Percentiles rank a stretch among this genome's conserved stretches.
Evolutionary conservation across 2,113 vertebrate species (phyloP).

Genomic region (Setophaga kirtlandii): DNA sequence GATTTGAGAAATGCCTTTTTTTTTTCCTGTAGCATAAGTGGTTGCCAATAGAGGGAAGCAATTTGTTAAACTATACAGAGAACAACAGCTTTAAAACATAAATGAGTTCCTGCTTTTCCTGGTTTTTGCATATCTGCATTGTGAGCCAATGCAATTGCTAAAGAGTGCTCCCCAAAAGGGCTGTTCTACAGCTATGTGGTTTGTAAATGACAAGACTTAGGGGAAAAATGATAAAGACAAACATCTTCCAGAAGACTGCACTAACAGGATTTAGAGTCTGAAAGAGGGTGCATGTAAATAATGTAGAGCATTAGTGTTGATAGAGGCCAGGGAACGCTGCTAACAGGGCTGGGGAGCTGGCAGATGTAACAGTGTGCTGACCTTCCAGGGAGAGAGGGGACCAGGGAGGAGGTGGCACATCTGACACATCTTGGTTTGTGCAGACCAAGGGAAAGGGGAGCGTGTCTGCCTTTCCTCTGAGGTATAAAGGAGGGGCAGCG

Average conservation of each 20-base stretch:
- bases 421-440: not conserved
- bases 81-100: not conserved
- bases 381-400: accelerated
- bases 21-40: not conserved
- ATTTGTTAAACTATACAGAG: constrained; percentile 8
- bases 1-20: constrained; percentile 17
- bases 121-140: not conserved
- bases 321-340: not conserved
- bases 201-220: not conserved
- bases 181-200: not conserved
- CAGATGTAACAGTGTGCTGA: not conserved
- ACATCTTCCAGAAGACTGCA: not conserved
- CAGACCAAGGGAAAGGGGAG: not conserved
- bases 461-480: not conserved
- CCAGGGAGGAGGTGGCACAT: not conserved
- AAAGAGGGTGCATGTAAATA: not conserved
- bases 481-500: not conserved
- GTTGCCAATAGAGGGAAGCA: not conserved
- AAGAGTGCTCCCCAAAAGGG: not conserved
- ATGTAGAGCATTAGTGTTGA: not conserved
- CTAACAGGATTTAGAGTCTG: not conserved
- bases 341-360: not conserved
- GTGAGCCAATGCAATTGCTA: not conserved
- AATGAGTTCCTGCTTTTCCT: not conserved
- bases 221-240: not conserved